Evolutionary conservation across 1,140 invertebrate species (phyloP), one percentile per base, ranked within the genome.

Genomic region (Heterodera schachtii): DNA sequence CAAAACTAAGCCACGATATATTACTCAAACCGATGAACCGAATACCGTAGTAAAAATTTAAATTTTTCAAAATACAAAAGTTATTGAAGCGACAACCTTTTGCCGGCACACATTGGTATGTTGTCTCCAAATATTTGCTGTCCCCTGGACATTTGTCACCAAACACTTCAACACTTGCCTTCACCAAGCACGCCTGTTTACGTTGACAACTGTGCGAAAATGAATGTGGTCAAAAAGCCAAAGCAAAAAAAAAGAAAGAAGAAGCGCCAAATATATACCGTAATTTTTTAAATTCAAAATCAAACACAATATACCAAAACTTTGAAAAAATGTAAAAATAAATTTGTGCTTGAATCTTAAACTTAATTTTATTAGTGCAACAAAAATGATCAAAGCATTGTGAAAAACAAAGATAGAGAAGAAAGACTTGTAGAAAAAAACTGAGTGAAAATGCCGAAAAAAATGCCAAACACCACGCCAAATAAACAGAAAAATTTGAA

Each of bases 61-160:
- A 52, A 52, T 11, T 52, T 64, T 13, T 64, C 19, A 3, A 64
- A 64, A 64, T 13, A 13, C 13, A 64, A 64, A 4, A 64, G 5
- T 64, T 16, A 19, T 64, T 19, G 57, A 64, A 64, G 57, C 57
- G 57, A 64, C 11, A 11, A 71, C 69, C 69, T 71, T 71, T 71
- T 71, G 41, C n/a, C 41, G n/a, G 69, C 6, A 69, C 57, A 74
- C 80, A 81, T 9, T 31, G 9, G 49, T 81, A 81, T 2, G 13
- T 31, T 31, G 73, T 75, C 47, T 81, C 80, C 57, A 81, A 52
- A 76, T 81, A 81, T n/a, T 79, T 79, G 21, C 31, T 44, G 31
- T 43, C 66, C 21, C 49, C 31, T 31, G 75, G 21, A 47, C 80
- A 81, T 41, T 52, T 60, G 46, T 79, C 52, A 21, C 80, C 80